These are phyloP conservation scores for Polia nebulosa DNA, from an alignment of 2,888 invertebrate species.

Conservation along the genomic window DNA sequence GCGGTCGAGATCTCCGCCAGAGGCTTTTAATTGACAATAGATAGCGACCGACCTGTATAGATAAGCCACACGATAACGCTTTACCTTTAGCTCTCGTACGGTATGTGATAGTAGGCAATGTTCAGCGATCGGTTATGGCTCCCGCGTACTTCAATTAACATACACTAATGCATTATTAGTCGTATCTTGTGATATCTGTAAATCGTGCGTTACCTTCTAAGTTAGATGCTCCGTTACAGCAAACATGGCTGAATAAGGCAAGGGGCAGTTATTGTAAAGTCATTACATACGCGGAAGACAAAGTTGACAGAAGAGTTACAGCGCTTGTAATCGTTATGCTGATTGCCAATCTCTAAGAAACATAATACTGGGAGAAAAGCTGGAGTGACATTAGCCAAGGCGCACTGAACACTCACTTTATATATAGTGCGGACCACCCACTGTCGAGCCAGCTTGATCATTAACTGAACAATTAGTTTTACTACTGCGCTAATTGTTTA, in stretches of 20 bases:
- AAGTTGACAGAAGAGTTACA: constrained; percentile 72
- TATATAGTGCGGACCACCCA: constrained; percentile 70
- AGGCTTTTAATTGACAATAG: constrained; percentile 89
- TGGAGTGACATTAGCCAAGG: constrained; percentile 75
- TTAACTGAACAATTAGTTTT: constrained; percentile 73
- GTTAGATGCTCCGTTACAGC: constrained; percentile 68
- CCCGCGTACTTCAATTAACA: constrained; percentile 69
- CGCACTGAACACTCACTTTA: constrained; percentile 70
- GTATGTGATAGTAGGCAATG: constrained; percentile 67
- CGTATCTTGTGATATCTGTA: constrained; percentile 72
- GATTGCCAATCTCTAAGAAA: constrained; percentile 75
- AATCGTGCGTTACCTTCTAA: constrained; percentile 66
- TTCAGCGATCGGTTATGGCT: constrained; percentile 63
- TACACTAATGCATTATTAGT: constrained; percentile 75
- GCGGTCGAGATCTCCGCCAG: constrained; percentile 84
- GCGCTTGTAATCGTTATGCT: constrained; percentile 70
- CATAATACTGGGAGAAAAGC: constrained; percentile 70
- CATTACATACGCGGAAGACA: constrained; percentile 69
- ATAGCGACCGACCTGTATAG: constrained; percentile 80
- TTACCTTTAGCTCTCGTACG: constrained; percentile 83
- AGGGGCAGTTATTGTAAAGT: constrained; percentile 72
- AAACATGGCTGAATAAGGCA: constrained; percentile 70
- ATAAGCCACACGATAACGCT: constrained; percentile 77
- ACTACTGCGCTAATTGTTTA: constrained; percentile 49
- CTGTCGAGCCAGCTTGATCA: constrained; percentile 61